Evolutionary conservation across 2,888 invertebrate species (phyloP), one percentile per base, ranked within the genome.

Genomic region (Chrysolina americana): DNA sequence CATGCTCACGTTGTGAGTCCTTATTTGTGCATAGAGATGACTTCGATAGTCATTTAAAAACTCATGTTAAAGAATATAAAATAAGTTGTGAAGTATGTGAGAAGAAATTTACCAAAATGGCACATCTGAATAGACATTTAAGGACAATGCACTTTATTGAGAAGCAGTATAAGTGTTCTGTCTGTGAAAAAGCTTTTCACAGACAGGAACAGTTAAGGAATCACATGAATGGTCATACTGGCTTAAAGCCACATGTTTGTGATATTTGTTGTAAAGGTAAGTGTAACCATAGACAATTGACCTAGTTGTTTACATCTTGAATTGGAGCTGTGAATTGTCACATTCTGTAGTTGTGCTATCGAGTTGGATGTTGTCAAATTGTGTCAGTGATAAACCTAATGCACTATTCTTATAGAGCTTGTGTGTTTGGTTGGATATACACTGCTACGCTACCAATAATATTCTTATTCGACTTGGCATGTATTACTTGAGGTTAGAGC

Each of bases 201-300:
- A 86, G 92, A 64, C 89, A 89, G 1, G 91, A 92, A 65, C 91
- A 92, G 79, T 84, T 92, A 0, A 87, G 87, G 11, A 88, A 89
- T 73, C 93, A 93, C 83, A 87, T 91, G 86, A 91, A 90, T 78
- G 88, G 88, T n/a, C 92, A 92, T 85, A 88, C 89, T 21, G 90
- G 90, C 3, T 84, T 88, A 28, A 92, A 92, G 82, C 89, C 90
- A 8, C 90, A 92, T 83, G 87, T 89, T 17, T 92, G 92, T 83
- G 87, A 89, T 44, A 89, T 90, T 80, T 92, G 92, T 84, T 89
- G 88, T 74, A 92, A 92, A 90, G 90, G 87, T 87, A 77, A 75
- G 89, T 28, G 13, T 9, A 19, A 28, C 47, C 19, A n/a, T n/a
- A 63, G n/a, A 9, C 9, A 23, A 63, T 8, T 41, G 41, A 68